Base-by-base conservation (phyloP, 2,888 invertebrate species). In the Colostygia pectinataria region DNA sequence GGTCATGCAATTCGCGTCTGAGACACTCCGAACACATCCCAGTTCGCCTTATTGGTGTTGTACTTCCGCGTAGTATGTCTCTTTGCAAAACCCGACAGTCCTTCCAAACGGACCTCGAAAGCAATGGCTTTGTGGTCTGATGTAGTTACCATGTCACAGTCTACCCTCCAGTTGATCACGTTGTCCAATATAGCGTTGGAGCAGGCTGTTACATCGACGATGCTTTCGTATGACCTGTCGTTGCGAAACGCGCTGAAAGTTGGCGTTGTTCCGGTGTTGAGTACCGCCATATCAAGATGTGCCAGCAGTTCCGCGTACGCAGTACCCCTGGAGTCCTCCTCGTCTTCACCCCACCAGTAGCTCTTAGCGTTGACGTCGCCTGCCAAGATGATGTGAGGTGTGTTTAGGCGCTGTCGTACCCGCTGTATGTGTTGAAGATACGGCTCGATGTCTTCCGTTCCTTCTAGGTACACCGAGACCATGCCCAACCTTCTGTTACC, bases 401-500 rank as follows among this genome's bases (percentile, higher is more conserved):
- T 8, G 2, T 0, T 5, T 2, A 23, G 10, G 7, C 12, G 23
- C 6, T 12, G 23, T 5, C 20, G 18, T 3, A 34, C 6, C 10
- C 7, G 20, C 5, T 23, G 34, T 0, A 24, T 24, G 36, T 13
- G 36, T 7, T 23, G 20, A 1, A 36, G 24, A 12, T 36, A 36
- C 1, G 36, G 24, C 4, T 36, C 36, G n/a, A 36, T 24, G 14
- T 36, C 25, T 6, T 24, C 24, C 1, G 13, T 4, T 4, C 36
- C 24, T 8, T 36, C 36, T 1, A 36, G 20, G 7, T 36, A 36
- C 24, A 36, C 36, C 3, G 24, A 24, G 3, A 36, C 24, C 2
- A 36, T 8, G 6, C 36, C 36, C 12, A 36, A 13, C 24, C 36
- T 36, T 36, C 8, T 12, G 4, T n/a, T 36, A 3, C 36, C 36